phyloP scores from a whole-genome alignment of 2,113 vertebrate genomes.

The Nanorana parkeri region DNA sequence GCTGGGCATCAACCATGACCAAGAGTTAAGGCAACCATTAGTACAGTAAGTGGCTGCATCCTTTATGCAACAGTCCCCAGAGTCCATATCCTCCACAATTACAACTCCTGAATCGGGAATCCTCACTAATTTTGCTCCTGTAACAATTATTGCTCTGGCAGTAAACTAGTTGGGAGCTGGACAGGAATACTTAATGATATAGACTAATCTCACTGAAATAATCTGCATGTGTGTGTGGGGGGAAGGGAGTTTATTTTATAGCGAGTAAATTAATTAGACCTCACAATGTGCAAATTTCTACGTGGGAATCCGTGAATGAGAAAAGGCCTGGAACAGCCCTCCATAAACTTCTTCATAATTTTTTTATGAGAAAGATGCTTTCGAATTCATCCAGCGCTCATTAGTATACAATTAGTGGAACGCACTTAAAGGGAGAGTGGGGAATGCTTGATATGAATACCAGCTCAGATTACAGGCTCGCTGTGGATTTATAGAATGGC shows the following conservation, averaged over 20 bases:
- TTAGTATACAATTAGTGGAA: conserved; percentile 62
- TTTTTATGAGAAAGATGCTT: conserved; percentile 55
- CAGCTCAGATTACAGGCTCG: conserved; percentile 43
- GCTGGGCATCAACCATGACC: too few species aligned
- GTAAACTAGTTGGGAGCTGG: too few species aligned
- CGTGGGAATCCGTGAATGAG: conserved; percentile 47
- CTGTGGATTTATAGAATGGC: conserved; percentile 34
- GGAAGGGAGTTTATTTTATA: conserved; percentile 32
- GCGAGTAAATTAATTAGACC: conserved; percentile 46
- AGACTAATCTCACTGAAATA: background rate
- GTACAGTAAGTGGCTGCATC: too few species aligned
- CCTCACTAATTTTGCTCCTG: too few species aligned
- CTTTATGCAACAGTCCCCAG: too few species aligned
- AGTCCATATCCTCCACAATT: too few species aligned
- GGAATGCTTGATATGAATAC: conserved; percentile 49
- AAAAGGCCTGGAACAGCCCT: conserved; percentile 51
- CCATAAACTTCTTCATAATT: conserved; percentile 57
- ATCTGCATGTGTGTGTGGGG: conserved; percentile 9
- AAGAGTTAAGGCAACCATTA: too few species aligned
- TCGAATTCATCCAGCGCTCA: conserved; percentile 58
- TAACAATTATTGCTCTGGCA: too few species aligned
- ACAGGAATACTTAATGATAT: background rate
- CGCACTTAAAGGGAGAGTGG: conserved; percentile 51
- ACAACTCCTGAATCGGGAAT: too few species aligned
- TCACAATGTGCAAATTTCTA: conserved; percentile 41